Conservation (phyloP, 2,888 invertebrate genomes). For the Nudaria mundana region DNA sequence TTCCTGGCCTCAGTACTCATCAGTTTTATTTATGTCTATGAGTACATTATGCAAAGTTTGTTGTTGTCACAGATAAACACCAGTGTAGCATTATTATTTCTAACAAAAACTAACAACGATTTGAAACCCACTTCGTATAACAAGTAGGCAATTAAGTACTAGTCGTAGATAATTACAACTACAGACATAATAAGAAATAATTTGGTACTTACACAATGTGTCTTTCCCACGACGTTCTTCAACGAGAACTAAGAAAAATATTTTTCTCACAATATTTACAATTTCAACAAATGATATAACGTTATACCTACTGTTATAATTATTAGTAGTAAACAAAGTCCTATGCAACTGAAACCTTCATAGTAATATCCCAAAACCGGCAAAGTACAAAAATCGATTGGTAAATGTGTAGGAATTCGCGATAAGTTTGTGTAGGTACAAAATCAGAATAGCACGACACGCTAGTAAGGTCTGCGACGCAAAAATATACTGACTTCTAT, state of each 20-base stretch:
- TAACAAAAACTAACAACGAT: too few relatives aligned
- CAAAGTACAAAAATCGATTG: slow-evolving; percentile 76
- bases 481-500: slow-evolving; percentile 60
- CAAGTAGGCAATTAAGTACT: too few relatives aligned
- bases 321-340: slow-evolving; percentile 31
- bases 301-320: slow-evolving; percentile 21
- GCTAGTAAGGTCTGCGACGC: slow-evolving; percentile 51
- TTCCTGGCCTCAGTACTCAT: not conserved
- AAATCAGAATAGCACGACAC: slow-evolving; percentile 57
- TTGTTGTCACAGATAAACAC: too few relatives aligned
- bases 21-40: too few relatives aligned
- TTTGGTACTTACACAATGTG: slow-evolving; percentile 51
- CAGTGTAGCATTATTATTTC: too few relatives aligned
- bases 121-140: not conserved
- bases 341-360: slow-evolving; percentile 60
- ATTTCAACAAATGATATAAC: slow-evolving; percentile 27
- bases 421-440: slow-evolving; percentile 52
- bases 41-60: not conserved
- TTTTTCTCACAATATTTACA: slow-evolving; percentile 41
- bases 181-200: slow-evolving; percentile 21
- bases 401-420: slow-evolving; percentile 51
- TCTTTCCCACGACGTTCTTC: slow-evolving; percentile 63
- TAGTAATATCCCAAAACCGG: slow-evolving; percentile 68
- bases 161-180: too few relatives aligned
- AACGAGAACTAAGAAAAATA: slow-evolving; percentile 42